Conservation (phyloP, 2,797 vertebrate genomes). For the Enteromius trimaculatus region DNA sequence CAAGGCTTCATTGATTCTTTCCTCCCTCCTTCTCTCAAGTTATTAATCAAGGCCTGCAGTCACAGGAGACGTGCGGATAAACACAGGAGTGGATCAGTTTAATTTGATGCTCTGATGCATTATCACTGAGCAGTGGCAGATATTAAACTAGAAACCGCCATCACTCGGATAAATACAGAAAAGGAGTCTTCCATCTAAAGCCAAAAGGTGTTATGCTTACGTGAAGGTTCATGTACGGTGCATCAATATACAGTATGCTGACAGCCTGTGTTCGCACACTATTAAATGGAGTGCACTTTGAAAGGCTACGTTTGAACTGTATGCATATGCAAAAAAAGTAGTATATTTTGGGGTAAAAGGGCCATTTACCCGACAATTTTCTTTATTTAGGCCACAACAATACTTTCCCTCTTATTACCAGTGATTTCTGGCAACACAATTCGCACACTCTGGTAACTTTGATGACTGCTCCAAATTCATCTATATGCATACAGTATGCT, state of each 20-base stretch:
- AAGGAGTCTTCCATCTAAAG: neutral
- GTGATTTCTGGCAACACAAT: neutral
- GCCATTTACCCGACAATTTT: neutral
- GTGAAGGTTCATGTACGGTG: neutral
- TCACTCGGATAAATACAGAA: neutral
- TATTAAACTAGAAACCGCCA: constrained; percentile 28
- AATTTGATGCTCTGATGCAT: constrained; percentile 38
- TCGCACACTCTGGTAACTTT: neutral
- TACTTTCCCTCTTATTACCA: neutral
- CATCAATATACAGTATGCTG: neutral
- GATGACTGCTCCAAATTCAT: neutral
- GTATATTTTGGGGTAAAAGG: neutral
- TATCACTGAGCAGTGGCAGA: neutral
- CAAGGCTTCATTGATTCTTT: constrained; percentile 48
- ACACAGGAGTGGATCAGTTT: constrained; percentile 38
- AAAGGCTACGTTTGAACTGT: neutral
- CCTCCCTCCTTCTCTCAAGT: constrained; percentile 42
- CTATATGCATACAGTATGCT: neutral
- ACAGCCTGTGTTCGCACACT: neutral
- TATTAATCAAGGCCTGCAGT: constrained; percentile 44
- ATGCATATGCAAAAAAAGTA: neutral
- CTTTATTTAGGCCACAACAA: neutral
- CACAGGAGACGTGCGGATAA: constrained; percentile 29
- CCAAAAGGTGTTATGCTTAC: neutral
- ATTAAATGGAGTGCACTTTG: neutral